phyloP scores from a whole-genome alignment of 2,113 vertebrate genomes.

The Mesocricetus auratus region DNA sequence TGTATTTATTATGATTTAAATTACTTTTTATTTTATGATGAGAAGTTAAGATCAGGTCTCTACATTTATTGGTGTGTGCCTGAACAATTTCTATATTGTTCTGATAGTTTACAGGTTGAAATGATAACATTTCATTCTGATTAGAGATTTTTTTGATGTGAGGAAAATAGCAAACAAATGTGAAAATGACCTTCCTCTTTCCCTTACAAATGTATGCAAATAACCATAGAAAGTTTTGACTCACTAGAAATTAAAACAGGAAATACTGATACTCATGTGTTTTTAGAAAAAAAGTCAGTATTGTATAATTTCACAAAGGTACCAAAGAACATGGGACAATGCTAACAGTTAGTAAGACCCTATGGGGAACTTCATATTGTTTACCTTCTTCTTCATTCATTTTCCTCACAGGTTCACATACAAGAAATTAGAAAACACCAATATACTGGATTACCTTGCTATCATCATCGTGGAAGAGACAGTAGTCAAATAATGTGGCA shows the following conservation, averaged over 20 bases:
- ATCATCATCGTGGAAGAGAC: background rate
- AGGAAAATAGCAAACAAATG: background rate
- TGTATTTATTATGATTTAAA: background rate
- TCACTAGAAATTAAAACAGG: background rate
- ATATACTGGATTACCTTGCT: background rate
- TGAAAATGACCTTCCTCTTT: background rate
- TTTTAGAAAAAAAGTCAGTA: background rate
- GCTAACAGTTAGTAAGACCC: background rate
- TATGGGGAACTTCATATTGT: background rate
- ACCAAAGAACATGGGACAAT: background rate
- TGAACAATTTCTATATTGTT: background rate
- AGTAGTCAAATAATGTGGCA: background rate
- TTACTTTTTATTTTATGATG: background rate
- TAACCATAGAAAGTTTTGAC: background rate
- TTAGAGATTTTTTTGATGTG: background rate
- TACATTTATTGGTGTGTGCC: background rate
- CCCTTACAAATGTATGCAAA: background rate
- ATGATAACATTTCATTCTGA: background rate
- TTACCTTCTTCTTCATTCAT: background rate
- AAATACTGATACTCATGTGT: no score
- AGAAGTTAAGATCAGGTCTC: background rate
- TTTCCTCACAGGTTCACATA: background rate
- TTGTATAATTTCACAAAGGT: background rate
- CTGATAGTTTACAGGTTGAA: background rate
- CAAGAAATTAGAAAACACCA: background rate